phyloP scores from a whole-genome alignment of 37 sponge, comb jelly and placozoan genomes.

The Cladorhizidae sp. region DNA sequence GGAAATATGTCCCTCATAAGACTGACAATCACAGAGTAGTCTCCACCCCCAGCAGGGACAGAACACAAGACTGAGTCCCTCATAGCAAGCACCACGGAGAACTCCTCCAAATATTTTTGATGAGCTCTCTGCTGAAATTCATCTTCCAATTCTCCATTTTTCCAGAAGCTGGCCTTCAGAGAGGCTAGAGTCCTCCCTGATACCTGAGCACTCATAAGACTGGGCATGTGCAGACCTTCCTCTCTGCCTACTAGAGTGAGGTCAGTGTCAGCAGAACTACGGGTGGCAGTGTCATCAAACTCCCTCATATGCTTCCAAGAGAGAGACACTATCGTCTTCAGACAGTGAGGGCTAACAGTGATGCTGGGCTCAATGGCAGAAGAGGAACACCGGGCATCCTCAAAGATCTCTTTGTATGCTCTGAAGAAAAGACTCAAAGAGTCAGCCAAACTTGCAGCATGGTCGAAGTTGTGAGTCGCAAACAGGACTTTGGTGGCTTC shows the following conservation, averaged over 20 bases:
- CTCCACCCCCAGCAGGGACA: not conserved
- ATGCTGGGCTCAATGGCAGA: not conserved
- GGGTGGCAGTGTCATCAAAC: constrained; percentile 7
- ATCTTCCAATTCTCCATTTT: not conserved
- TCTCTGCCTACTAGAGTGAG: not conserved
- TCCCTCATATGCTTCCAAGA: constrained; percentile 22
- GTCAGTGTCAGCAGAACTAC: not conserved
- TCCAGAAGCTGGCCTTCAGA: constrained; percentile 1
- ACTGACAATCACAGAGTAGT: constrained; percentile 1
- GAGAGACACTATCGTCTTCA: constrained; percentile 8
- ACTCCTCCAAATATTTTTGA: constrained; percentile 35
- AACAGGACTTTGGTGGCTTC: constrained; percentile 27
- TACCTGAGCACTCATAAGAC: constrained; percentile 17
- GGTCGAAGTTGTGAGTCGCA: constrained; percentile 13
- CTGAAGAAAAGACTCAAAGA: constrained; percentile 3
- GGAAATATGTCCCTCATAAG: constrained; percentile 45
- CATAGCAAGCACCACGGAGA: constrained; percentile 43
- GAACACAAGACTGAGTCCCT: constrained; percentile 41
- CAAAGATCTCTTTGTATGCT: constrained; percentile 38
- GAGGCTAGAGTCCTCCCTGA: constrained; percentile 32
- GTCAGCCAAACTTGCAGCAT: constrained; percentile 1
- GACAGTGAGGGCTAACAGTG: not conserved
- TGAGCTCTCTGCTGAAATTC: not conserved
- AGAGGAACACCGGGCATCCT: not conserved
- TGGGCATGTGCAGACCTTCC: constrained; percentile 1